Evolutionary conservation across 2,797 vertebrate species (phyloP), one percentile per base, ranked within the genome.

Genomic region (Sebastes vulpes): DNA sequence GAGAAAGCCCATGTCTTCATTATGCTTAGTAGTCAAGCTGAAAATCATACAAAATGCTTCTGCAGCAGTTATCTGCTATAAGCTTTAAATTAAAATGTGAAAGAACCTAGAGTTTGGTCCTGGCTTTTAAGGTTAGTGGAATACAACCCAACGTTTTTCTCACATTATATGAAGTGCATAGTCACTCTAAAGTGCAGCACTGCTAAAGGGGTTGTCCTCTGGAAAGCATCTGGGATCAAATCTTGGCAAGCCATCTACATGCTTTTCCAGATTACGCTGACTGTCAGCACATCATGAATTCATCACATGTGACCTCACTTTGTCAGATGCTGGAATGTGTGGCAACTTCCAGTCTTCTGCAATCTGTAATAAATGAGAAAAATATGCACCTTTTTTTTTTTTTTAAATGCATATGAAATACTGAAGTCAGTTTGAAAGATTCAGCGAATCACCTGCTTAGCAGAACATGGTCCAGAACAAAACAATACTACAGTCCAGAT

Each of bases 261-360:
- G 81, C 54, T 68, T 73, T 74, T 76, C 29, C 67, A 81, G 61
- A 83, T 85, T 64, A 65, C 53, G 77, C 88, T 77, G 84, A 81
- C 86, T 73, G 86, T 91, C 88, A 87, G 88, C 88, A 83, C 60
- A 83, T 82, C 65, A 42, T 57, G 58, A 84, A 82, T 82, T 73
- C 69, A 70, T 73, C 81, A 54, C 10, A 26, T 31, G 54, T 65
- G 84, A 84, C 9, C 56, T 90, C 73, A 82, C 54, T 60, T 32
- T 77, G 23, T 72, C 42, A 85, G 42, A 86, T 46, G 63, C 57
- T 64, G 63, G 35, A 73, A 72, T 31, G 74, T 74, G 38, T 54
- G 23, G 57, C 57, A 58, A 64, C 66, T 29, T 72, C 3, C 23
- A 66, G 38, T 12, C 38, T 65, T 74, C 7, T 64, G 58, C 38